These are phyloP conservation scores for Pardalotus punctatus DNA, from an alignment of 2,113 vertebrate genomes.

Conservation along the genomic window DNA sequence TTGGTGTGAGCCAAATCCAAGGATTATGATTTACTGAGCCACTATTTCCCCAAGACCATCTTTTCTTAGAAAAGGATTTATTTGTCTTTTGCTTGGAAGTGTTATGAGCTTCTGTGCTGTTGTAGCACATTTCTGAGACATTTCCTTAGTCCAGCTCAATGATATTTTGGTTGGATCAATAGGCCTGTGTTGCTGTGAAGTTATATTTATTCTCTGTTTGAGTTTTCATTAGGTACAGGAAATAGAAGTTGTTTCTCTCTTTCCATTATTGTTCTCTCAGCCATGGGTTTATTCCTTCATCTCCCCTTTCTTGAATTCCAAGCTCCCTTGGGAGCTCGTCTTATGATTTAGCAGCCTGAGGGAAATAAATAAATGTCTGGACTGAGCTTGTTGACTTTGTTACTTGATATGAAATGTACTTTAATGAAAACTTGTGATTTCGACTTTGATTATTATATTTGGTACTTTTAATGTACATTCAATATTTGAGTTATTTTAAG, in stretches of 20 bases:
- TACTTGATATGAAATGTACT: neutral
- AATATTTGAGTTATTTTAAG: neutral
- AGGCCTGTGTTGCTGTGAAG: neutral
- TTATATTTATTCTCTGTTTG: neutral
- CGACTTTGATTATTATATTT: neutral
- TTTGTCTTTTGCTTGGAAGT: neutral
- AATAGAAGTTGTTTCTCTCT: neutral
- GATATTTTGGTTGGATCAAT: neutral
- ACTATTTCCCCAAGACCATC: neutral
- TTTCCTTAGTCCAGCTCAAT: neutral
- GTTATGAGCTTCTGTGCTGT: neutral
- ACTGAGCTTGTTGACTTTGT: neutral
- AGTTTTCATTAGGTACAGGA: neutral
- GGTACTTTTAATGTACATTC: neutral
- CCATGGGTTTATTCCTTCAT: neutral
- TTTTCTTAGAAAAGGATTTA: neutral
- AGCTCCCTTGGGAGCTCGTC: neutral
- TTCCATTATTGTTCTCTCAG: neutral
- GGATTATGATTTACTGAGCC: neutral
- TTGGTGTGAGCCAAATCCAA: neutral
- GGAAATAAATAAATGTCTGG: neutral
- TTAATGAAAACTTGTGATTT: slow-evolving; percentile 3
- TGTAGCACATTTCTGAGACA: neutral
- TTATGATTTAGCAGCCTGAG: neutral
- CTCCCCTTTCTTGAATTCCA: neutral